phyloP scores from a whole-genome alignment of 2,888 invertebrate species.

The Caenorhabditis parvicauda region DNA sequence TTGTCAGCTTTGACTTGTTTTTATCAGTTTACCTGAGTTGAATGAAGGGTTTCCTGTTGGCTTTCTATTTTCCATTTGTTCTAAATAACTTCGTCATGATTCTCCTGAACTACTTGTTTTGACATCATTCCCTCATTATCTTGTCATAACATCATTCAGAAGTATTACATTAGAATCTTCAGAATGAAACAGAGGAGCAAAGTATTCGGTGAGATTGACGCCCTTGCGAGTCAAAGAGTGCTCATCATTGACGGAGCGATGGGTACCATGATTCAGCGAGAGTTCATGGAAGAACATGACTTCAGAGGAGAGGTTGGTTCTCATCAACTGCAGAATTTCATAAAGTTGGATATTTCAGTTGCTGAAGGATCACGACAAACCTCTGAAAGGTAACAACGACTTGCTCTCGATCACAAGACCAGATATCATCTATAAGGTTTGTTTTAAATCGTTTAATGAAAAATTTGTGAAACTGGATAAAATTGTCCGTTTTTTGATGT shows the following conservation, averaged over 20 bases:
- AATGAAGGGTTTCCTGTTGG: too few relatives aligned
- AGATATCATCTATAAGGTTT: conserved; percentile 67
- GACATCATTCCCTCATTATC: too few relatives aligned
- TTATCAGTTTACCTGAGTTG: too few relatives aligned
- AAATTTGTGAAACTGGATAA: too few relatives aligned
- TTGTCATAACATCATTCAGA: too few relatives aligned
- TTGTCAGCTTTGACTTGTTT: too few relatives aligned
- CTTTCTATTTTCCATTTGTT: too few relatives aligned
- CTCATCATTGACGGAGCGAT: conserved; percentile 66
- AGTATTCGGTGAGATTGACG: conserved; percentile 37
- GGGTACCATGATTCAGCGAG: conserved; percentile 70
- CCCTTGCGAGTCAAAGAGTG: conserved; percentile 41
- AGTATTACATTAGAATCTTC: too few relatives aligned
- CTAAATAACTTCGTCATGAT: too few relatives aligned
- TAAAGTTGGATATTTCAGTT: conserved; percentile 23
- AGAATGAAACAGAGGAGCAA: too few relatives aligned
- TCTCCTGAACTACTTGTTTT: too few relatives aligned
- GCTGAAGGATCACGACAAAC: conserved; percentile 65
- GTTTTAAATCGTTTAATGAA: not conserved
- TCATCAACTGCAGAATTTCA: not conserved
- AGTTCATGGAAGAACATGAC: conserved; percentile 67
- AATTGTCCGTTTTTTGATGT: too few relatives aligned
- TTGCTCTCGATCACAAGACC: conserved; percentile 68
- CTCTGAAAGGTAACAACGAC: conserved; percentile 70
- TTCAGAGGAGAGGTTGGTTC: conserved; percentile 62